Conservation (phyloP, 2,797 vertebrate genomes). For the Hoplostethus atlanticus region DNA sequence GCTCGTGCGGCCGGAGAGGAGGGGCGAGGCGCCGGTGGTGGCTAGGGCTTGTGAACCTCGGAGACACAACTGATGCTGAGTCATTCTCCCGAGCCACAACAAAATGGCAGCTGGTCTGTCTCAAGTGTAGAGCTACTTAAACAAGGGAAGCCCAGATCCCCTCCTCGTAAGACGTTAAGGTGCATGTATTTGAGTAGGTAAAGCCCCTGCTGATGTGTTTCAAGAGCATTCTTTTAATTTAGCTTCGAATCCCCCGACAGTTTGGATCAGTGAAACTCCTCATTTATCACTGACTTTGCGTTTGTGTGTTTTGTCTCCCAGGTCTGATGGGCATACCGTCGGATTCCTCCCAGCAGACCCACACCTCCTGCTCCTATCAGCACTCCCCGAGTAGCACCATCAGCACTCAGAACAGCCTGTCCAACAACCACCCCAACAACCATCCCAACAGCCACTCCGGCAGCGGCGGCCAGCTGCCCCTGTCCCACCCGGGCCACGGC, state of each 20-base stretch:
- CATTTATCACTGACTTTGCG: slow-evolving; percentile 6
- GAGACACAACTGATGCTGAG: slow-evolving; percentile 73
- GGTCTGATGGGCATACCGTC: slow-evolving; percentile 92
- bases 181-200: slow-evolving; percentile 12
- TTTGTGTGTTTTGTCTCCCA: slow-evolving; percentile 66
- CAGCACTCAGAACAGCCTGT: slow-evolving; percentile 90
- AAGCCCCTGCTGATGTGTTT: not conserved
- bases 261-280: not conserved
- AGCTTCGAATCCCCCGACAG: slow-evolving; percentile 14
- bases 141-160: slow-evolving; percentile 38
- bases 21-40: slow-evolving; percentile 28
- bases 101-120: slow-evolving; percentile 76
- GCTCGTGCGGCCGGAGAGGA: slow-evolving; percentile 34
- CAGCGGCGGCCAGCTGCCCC: slow-evolving; percentile 88
- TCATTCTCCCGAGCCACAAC: slow-evolving; percentile 69
- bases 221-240: not conserved
- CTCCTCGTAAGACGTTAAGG: slow-evolving; percentile 41
- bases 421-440: slow-evolving; percentile 89
- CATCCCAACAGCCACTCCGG: slow-evolving; percentile 88
- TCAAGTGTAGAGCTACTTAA: slow-evolving; percentile 60
- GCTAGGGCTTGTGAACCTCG: slow-evolving; percentile 48
- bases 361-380: slow-evolving; percentile 95
- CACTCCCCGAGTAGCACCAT: slow-evolving; percentile 91
- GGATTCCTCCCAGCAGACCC: slow-evolving; percentile 91
- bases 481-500: slow-evolving; percentile 87